phyloP scores from a whole-genome alignment of 2,888 invertebrate genomes.

The Acanthosoma haemorrhoidale region DNA sequence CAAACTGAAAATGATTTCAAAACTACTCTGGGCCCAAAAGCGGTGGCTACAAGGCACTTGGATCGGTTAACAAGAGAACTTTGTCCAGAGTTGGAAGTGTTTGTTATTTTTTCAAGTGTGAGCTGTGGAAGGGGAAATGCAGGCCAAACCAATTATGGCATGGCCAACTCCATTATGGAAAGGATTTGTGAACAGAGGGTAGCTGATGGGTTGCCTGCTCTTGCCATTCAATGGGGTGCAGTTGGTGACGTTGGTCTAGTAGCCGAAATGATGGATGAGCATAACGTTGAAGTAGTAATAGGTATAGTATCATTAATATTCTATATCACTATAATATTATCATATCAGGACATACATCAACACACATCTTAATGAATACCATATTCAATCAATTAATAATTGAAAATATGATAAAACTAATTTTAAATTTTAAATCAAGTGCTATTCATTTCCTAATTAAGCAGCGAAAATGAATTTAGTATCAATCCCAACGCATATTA shows the following conservation, averaged over 20 bases:
- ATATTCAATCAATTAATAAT: no score
- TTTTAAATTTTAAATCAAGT: no score
- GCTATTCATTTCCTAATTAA: no score
- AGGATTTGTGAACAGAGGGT: slow-evolving; percentile 67
- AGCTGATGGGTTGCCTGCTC: slow-evolving; percentile 64
- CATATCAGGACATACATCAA: no score
- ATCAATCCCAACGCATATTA: no score
- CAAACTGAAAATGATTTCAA: slow-evolving; percentile 65
- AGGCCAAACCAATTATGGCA: slow-evolving; percentile 86
- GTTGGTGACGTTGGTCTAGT: slow-evolving; percentile 76
- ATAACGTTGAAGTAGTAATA: slow-evolving; percentile 60
- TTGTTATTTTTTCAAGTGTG: slow-evolving; percentile 88
- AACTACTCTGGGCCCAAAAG: slow-evolving; percentile 70
- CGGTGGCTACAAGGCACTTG: slow-evolving; percentile 69
- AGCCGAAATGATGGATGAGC: slow-evolving; percentile 55
- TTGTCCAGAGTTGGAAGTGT: slow-evolving; percentile 58
- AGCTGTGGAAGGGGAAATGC: slow-evolving; percentile 87
- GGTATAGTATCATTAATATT: no score
- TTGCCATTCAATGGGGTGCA: slow-evolving; percentile 91
- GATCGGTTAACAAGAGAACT: slow-evolving; percentile 60
- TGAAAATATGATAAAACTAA: no score
- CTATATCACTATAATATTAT: no score
- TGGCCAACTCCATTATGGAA: slow-evolving; percentile 66
- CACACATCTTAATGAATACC: no score
- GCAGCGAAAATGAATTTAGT: slow-evolving; percentile 62